Evolutionary conservation across 2,888 invertebrate genomes (phyloP).

Genomic region (Drosophila niveifrons): DNA sequence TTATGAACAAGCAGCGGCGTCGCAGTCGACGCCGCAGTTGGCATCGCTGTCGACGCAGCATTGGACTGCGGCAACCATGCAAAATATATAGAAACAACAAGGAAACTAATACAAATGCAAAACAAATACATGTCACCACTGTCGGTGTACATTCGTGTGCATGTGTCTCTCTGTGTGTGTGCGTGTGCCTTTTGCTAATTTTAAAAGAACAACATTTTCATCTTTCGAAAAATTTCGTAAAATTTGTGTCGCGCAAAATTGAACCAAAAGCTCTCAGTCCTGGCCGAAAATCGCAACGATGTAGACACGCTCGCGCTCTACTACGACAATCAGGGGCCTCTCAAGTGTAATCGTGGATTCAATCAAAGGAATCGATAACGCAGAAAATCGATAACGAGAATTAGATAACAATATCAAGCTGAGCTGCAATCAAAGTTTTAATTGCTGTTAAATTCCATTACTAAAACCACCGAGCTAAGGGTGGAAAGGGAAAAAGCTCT

Average conservation of each 20-base stretch:
- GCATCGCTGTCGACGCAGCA: constrained; percentile 19
- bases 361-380: neutral
- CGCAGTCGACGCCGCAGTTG: constrained; percentile 15
- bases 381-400: neutral
- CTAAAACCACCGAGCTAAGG: constrained; percentile 8
- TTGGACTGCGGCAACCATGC: constrained; percentile 19
- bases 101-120: constrained; percentile 49
- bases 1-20: constrained; percentile 61
- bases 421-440: neutral
- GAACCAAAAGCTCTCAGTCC: constrained; percentile 83
- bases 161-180: constrained; percentile 30
- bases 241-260: constrained; percentile 75
- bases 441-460: neutral
- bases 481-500: constrained; percentile 38
- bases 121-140: constrained; percentile 55
- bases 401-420: constrained; percentile 9
- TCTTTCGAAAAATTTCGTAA: constrained; percentile 72
- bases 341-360: constrained; percentile 25
- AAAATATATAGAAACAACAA: constrained; percentile 36
- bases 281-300: constrained; percentile 84
- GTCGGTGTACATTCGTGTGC: constrained; percentile 9
- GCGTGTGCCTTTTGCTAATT: constrained; percentile 72
- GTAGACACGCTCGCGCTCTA: constrained; percentile 75
- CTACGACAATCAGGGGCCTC: constrained; percentile 29
- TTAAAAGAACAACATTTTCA: constrained; percentile 78